A percentile compares a stretch with the other conserved stretches of the same genome.
These are phyloP conservation scores for Phalera bucephala DNA, from an alignment of 2,888 invertebrate species.

Conservation along the genomic window DNA sequence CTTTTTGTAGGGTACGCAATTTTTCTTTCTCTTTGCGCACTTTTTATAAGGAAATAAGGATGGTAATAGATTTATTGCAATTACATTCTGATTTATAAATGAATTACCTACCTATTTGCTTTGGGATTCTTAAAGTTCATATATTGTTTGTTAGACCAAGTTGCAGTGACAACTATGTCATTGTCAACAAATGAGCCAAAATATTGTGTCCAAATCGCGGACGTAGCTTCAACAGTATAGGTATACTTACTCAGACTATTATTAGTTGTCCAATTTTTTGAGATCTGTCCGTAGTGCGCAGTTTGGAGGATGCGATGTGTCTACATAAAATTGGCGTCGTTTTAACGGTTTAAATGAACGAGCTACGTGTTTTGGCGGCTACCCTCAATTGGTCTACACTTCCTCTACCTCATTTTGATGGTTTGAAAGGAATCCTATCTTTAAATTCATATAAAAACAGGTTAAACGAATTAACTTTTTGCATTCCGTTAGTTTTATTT, in stretches of 20 bases:
- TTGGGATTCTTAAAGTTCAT: too few species aligned
- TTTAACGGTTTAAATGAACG: slow-evolving; percentile 70
- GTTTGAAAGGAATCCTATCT: slow-evolving; percentile 16
- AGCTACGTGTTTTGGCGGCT: slow-evolving; percentile 77
- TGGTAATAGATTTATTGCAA: too few species aligned
- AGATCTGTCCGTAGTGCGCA: slow-evolving; percentile 40
- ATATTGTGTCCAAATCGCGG: slow-evolving; percentile 65
- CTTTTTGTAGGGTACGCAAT: neutral
- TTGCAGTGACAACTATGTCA: too few species aligned
- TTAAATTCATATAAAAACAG: neutral
- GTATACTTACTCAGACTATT: slow-evolving; percentile 66
- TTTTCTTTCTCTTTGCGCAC: too few species aligned
- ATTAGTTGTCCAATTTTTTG: slow-evolving; percentile 53
- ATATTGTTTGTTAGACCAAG: too few species aligned
- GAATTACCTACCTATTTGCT: too few species aligned
- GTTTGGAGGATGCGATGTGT: slow-evolving; percentile 32
- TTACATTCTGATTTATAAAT: too few species aligned
- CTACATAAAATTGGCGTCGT: slow-evolving; percentile 46
- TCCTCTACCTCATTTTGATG: slow-evolving; percentile 28
- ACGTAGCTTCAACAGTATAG: slow-evolving; percentile 65
- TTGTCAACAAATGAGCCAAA: too few species aligned
- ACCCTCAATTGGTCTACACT: slow-evolving; percentile 64
- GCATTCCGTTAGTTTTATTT: neutral
- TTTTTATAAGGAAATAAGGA: too few species aligned
- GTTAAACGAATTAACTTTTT: neutral